Conservation (phyloP, 2,888 invertebrate species). For the Diaperis boleti region DNA sequence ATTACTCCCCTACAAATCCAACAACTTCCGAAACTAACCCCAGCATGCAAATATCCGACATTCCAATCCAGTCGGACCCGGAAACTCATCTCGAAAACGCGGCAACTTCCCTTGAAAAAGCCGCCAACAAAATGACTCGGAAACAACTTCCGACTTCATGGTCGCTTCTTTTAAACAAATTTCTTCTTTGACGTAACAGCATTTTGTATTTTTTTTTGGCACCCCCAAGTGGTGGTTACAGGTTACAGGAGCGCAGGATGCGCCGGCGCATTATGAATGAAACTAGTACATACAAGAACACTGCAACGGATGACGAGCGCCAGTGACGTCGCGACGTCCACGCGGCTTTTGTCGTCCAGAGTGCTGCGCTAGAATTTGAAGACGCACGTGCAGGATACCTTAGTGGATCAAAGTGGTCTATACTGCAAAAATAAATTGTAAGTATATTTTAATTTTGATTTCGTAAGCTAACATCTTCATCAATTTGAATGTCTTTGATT, state of each 20-base stretch:
- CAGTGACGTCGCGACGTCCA: slow-evolving; percentile 51
- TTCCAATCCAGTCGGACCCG: neutral
- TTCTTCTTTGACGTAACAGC: slow-evolving; percentile 9
- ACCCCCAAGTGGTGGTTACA: slow-evolving; percentile 7
- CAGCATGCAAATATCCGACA: neutral
- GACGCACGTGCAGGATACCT: slow-evolving; percentile 29
- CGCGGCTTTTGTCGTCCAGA: slow-evolving; percentile 6
- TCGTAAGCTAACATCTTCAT: no score
- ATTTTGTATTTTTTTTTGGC: neutral
- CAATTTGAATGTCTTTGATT: no score
- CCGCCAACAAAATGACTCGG: slow-evolving; percentile 1
- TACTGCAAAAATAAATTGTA: neutral
- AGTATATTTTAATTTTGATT: no score
- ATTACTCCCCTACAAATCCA: no score
- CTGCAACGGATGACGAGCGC: slow-evolving; percentile 21
- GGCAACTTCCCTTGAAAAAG: neutral
- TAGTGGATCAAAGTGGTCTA: neutral
- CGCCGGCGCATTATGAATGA: slow-evolving; percentile 42
- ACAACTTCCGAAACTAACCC: no score
- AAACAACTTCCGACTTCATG: neutral
- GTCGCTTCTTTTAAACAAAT: slow-evolving; percentile 3
- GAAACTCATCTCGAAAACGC: neutral
- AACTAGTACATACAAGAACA: slow-evolving; percentile 22
- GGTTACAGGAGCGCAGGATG: slow-evolving; percentile 26
- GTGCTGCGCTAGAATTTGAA: no score